phyloP scores from a whole-genome alignment of 2,797 vertebrate species.

The Furcifer pardalis region DNA sequence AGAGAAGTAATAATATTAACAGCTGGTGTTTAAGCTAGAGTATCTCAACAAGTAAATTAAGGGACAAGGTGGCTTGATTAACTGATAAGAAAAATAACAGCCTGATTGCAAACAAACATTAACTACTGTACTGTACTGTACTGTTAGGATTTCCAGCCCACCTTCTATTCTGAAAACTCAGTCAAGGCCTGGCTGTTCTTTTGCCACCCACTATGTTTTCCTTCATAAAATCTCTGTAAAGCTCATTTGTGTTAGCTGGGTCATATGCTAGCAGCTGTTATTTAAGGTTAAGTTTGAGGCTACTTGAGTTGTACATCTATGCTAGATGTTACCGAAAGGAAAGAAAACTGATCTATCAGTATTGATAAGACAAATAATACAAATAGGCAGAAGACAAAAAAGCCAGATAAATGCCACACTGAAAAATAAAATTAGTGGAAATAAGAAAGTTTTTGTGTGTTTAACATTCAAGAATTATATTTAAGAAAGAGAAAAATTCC shows the following conservation, averaged over 20 bases:
- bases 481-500: background rate
- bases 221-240: conserved; percentile 1
- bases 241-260: conserved; percentile 20
- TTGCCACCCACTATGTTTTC: conserved; percentile 49
- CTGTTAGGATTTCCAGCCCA: conserved; percentile 38
- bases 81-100: conserved; percentile 37
- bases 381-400: too few species aligned
- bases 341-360: background rate
- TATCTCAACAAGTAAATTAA: conserved; percentile 46
- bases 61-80: conserved; percentile 21
- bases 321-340: background rate
- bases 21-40: conserved; percentile 30
- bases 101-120: conserved; percentile 27
- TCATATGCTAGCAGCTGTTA: conserved; percentile 9
- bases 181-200: conserved; percentile 30
- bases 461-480: background rate
- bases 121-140: too few species aligned
- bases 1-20: conserved; percentile 42
- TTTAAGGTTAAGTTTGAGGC: background rate
- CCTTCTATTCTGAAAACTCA: conserved; percentile 34
- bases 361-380: background rate
- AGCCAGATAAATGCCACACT: background rate
- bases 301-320: background rate
- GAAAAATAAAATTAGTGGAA: background rate
- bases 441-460: background rate